Evolutionary conservation across 92 coral and sea anemone species (phyloP).

Genomic region (Epizoanthus illoricatus): DNA sequence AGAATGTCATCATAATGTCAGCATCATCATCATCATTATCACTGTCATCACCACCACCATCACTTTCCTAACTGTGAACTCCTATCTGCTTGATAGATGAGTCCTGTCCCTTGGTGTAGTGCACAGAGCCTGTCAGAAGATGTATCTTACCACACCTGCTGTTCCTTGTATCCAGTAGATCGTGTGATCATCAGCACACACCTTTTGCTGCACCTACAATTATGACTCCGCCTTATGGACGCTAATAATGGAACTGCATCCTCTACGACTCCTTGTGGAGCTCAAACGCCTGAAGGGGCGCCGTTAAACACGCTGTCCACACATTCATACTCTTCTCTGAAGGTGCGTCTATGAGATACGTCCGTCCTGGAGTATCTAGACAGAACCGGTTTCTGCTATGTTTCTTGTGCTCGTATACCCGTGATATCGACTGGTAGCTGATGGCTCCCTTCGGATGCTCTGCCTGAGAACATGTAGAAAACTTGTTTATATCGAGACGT

Average conservation of each 20-base stretch:
- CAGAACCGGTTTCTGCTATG: conserved; percentile 76
- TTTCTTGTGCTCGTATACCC: conserved; percentile 76
- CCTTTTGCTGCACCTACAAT: too few species aligned
- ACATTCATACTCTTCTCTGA: conserved; percentile 77
- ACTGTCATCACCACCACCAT: too few species aligned
- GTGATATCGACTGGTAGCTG: conserved; percentile 76
- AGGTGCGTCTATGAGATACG: conserved; percentile 81
- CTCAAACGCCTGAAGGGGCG: conserved; percentile 73
- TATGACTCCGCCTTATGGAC: not conserved
- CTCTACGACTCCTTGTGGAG: conserved; percentile 46
- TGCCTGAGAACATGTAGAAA: conserved; percentile 44
- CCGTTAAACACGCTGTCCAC: conserved; percentile 82
- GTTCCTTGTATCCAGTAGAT: too few species aligned
- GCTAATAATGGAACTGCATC: not conserved
- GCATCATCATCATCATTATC: too few species aligned
- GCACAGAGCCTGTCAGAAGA: too few species aligned
- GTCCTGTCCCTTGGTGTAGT: too few species aligned
- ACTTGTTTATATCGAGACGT: not conserved
- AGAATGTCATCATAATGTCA: too few species aligned
- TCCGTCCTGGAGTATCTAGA: conserved; percentile 83
- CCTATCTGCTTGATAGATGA: too few species aligned
- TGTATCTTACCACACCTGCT: too few species aligned
- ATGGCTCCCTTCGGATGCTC: conserved; percentile 97
- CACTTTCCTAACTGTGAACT: too few species aligned
- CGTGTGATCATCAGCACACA: too few species aligned